Evolutionary conservation across 2,888 invertebrate genomes (phyloP), one percentile per base, ranked within the genome.

Genomic region (Archips crataeganus): DNA sequence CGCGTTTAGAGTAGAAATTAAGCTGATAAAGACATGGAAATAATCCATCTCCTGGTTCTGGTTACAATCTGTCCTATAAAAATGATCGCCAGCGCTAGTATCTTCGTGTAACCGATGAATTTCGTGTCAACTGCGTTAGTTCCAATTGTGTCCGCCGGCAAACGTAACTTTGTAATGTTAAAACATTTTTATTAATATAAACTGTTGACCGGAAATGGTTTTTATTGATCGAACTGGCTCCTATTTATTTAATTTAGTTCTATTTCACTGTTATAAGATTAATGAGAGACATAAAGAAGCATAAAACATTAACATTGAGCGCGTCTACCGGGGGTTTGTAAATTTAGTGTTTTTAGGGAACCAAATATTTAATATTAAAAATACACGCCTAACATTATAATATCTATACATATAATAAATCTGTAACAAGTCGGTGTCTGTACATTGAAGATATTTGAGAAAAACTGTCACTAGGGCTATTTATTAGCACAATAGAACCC

Each of bases 201-300:
- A 39, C 59, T 60, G 59, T 60, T 60, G 57, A 60, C 73, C 73
- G 73, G 68, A 73, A 64, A 73, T 63, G 63, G 49, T 59, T 73
- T 59, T 73, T 68, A 66, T 66, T 67, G 47, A 63, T 49, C 49
- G 32, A 63, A 73, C 47, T 13, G 63, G 57, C 49, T 68, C 42
- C 57, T 68, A 57, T 67, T 59, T 64, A 57, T 63, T 73, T 68
- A 68, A 73, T 73, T 68, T 63, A 69, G 49, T 68, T 49, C 66
- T 73, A 73, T 69, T 64, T 68, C 11, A 49, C 63, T 68, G 47
- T 42, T 59, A 69, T 5, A 54, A 73, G 63, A 73, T 73, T 64
- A 73, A 73, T 68, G 32, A 63, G 6, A 42, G 49, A 34, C 45
- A 49, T 36, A 63, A 69, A 73, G 57, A 49, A 32, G 13, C 59